phyloP scores from a whole-genome alignment of 2,797 vertebrate genomes.

The Podarcis lilfordi region DNA sequence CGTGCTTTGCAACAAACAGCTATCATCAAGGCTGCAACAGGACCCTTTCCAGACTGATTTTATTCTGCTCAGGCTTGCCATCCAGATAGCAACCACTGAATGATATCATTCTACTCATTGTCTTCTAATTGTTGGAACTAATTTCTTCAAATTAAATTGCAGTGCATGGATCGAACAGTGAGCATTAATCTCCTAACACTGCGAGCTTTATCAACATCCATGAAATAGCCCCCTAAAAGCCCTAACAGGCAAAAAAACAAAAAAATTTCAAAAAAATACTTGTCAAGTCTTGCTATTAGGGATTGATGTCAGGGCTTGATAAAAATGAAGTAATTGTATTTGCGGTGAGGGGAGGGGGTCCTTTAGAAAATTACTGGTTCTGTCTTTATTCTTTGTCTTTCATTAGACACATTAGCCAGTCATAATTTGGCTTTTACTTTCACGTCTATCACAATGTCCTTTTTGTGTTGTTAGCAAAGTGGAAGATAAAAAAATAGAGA shows the following conservation, averaged over 20 bases:
- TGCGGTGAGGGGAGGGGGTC: conserved; percentile 9
- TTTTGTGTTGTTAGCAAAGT: conserved; percentile 41
- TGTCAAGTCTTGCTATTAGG: conserved; percentile 55
- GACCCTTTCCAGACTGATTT: conserved; percentile 36
- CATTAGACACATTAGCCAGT: conserved; percentile 1
- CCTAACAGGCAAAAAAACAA: conserved; percentile 44
- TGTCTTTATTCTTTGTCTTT: conserved; percentile 42
- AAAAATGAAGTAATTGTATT: conserved; percentile 64
- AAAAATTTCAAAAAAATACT: conserved; percentile 18
- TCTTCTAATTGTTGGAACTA: conserved; percentile 55
- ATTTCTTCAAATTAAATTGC: conserved; percentile 54
- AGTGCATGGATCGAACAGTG: conserved; percentile 24
- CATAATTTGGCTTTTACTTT: conserved; percentile 34
- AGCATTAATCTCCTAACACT: conserved; percentile 57
- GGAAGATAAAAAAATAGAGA: neutral
- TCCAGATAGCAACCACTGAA: conserved; percentile 51
- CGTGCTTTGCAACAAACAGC: neutral
- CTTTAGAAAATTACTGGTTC: conserved; percentile 35
- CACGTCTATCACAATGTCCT: conserved; percentile 42
- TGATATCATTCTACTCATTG: conserved; percentile 36
- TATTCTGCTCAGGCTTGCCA: conserved; percentile 33
- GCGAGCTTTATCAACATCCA: conserved; percentile 51
- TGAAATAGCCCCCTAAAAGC: conserved; percentile 56
- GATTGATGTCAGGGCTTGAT: conserved; percentile 34
- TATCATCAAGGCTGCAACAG: conserved; percentile 40